Conservation (phyloP, 1,140 invertebrate genomes). For the Brachionus rubens region DNA sequence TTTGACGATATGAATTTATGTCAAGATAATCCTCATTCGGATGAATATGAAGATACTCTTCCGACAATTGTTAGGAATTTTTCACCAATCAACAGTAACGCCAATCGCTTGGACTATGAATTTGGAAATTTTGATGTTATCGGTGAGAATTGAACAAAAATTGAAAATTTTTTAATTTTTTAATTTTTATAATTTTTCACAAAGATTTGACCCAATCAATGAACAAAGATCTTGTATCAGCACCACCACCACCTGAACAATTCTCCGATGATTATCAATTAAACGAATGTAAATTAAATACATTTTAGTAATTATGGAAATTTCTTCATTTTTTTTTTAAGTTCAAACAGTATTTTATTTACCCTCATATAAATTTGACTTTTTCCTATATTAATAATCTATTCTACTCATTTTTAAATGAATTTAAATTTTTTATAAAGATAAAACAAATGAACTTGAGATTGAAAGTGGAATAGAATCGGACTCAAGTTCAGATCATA, state of each 20-base stretch:
- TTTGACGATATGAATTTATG: no score
- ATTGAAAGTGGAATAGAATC: conserved; percentile 46
- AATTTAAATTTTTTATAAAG: background rate
- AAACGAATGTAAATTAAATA: conserved; percentile 26
- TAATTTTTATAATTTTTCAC: no score
- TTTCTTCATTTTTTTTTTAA: no score
- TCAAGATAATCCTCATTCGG: no score
- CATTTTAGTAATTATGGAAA: conserved; percentile 12
- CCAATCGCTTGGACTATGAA: background rate
- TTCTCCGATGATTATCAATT: conserved; percentile 38
- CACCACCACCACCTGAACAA: conserved; percentile 30
- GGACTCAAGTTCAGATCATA: conserved; percentile 41
- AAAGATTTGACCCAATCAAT: conserved; percentile 39
- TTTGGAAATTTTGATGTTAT: conserved; percentile 34
- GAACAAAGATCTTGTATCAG: background rate
- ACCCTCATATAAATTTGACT: no score
- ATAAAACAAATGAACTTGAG: background rate
- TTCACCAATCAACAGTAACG: no score
- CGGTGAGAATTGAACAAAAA: background rate
- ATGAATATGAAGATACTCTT: no score
- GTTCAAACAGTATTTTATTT: no score
- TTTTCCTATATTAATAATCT: no score
- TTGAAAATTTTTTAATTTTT: background rate
- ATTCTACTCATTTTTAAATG: background rate
- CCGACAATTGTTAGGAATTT: background rate